These are phyloP conservation scores for Ibidorhyncha struthersii DNA, from an alignment of 2,113 vertebrate species.

Conservation along the genomic window DNA sequence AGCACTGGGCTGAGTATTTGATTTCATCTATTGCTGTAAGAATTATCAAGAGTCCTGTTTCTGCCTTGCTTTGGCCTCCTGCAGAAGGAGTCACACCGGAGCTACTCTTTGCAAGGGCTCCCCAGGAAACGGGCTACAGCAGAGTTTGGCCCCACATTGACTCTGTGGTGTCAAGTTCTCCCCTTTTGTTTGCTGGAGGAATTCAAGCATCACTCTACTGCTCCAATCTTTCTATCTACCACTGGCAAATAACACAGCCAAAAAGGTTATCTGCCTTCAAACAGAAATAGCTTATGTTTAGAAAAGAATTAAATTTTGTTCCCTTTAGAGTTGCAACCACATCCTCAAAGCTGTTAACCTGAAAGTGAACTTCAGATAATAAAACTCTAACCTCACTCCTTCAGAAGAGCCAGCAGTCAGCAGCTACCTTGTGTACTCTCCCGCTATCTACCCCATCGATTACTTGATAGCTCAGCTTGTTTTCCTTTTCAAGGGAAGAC, in stretches of 20 bases:
- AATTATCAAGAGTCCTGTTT: neutral
- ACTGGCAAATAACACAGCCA: conserved; percentile 20
- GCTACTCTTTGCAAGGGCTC: neutral
- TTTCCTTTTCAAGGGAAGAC: conserved; percentile 52
- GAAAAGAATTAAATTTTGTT: conserved; percentile 70
- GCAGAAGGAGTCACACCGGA: neutral
- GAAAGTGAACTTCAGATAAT: conserved; percentile 69
- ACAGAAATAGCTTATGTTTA: conserved; percentile 68
- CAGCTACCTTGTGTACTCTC: conserved; percentile 52
- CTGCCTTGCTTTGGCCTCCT: conserved; percentile 3
- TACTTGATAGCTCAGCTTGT: conserved; percentile 46
- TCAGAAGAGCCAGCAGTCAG: conserved; percentile 18
- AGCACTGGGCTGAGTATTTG: neutral
- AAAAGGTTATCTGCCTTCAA: conserved; percentile 61
- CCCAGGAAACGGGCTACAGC: neutral
- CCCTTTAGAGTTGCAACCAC: conserved; percentile 61
- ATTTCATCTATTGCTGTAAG: neutral
- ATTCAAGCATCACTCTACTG: conserved; percentile 37
- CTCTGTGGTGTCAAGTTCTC: neutral
- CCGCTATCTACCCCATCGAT: neutral
- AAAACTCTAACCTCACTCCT: conserved; percentile 30
- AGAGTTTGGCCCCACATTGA: neutral
- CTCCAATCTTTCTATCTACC: conserved; percentile 35
- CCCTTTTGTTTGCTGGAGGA: conserved; percentile 18
- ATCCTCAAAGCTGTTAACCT: conserved; percentile 73